Percentiles rank a stretch among this genome's conserved stretches.
Conservation (phyloP, 2,113 vertebrate species). For the Eidolon helvum region DNA sequence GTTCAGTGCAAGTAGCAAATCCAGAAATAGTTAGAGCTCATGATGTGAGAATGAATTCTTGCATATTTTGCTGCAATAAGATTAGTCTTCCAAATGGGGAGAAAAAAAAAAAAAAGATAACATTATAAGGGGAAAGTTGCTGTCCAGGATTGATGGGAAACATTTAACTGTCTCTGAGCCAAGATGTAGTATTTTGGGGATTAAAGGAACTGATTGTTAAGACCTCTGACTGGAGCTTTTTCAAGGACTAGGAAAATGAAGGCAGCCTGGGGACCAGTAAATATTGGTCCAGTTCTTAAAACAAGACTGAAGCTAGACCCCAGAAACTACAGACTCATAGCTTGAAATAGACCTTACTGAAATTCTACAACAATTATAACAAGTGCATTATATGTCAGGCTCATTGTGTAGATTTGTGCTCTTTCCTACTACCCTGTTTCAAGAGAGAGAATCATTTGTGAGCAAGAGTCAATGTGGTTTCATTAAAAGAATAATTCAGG, state of each 20-base stretch:
- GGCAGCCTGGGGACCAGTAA: background rate
- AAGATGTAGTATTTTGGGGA: background rate
- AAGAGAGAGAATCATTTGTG: background rate
- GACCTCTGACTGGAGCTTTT: background rate
- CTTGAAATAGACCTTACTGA: background rate
- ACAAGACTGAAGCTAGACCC: background rate
- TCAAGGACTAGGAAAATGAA: background rate
- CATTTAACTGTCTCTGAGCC: slow-evolving; percentile 27
- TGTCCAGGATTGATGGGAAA: background rate
- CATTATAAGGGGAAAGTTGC: background rate
- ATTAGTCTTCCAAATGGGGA: slow-evolving; percentile 17
- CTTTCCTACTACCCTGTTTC: background rate
- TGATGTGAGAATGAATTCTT: slow-evolving; percentile 34
- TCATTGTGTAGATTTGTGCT: background rate
- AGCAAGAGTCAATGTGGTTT: background rate
- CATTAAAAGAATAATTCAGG: background rate
- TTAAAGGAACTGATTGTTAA: background rate
- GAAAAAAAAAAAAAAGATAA: background rate
- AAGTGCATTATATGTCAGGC: background rate
- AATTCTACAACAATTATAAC: background rate
- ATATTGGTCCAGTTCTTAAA: background rate
- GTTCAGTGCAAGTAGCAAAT: slow-evolving; percentile 3
- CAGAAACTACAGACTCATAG: background rate
- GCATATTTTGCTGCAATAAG: slow-evolving; percentile 35
- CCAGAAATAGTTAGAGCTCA: slow-evolving; percentile 46